These are phyloP conservation scores for Coremacera marginata DNA, from an alignment of 2,888 invertebrate species.

Conservation along the genomic window DNA sequence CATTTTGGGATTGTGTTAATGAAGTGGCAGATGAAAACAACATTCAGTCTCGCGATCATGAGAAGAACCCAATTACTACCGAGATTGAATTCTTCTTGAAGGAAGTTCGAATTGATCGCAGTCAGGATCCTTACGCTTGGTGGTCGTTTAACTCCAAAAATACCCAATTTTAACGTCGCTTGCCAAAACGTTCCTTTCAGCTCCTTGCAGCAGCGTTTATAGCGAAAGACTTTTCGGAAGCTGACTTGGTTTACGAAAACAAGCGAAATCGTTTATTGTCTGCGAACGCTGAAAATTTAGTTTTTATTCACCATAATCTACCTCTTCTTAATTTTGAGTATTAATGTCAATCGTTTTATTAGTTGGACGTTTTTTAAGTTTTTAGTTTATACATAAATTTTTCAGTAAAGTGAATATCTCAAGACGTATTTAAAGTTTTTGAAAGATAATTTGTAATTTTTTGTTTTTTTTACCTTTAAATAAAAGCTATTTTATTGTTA, in stretches of 20 bases:
- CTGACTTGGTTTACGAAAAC: background rate
- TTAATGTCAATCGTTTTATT: too few species aligned
- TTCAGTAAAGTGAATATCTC: too few species aligned
- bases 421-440: too few species aligned
- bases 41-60: background rate
- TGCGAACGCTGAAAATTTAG: too few species aligned
- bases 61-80: background rate
- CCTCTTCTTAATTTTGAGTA: too few species aligned
- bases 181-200: background rate
- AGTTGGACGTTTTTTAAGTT: too few species aligned
- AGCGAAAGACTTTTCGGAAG: background rate
- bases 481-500: too few species aligned
- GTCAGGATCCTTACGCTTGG: background rate
- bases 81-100: background rate
- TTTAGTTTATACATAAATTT: too few species aligned
- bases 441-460: too few species aligned
- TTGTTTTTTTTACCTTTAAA: too few species aligned
- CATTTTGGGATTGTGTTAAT: constrained; percentile 7
- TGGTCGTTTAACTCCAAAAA: background rate
- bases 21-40: background rate
- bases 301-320: too few species aligned
- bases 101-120: background rate
- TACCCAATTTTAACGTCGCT: background rate
- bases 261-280: constrained; percentile 3
- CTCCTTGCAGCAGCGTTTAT: background rate